Conservation (phyloP, 2,888 invertebrate species). For the Emesis furor region DNA sequence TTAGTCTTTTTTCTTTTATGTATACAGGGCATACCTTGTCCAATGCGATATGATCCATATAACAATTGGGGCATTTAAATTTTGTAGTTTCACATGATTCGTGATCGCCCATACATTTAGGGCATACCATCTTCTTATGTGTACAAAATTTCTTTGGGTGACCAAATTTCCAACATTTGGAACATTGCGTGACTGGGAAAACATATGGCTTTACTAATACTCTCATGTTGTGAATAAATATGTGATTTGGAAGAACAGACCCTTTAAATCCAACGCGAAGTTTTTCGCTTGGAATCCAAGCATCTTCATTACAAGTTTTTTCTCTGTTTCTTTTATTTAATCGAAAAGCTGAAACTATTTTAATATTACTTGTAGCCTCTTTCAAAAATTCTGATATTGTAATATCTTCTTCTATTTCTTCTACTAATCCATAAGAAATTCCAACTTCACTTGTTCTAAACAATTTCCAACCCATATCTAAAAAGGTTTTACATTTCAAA, state of each 20-base stretch:
- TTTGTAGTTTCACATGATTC: neutral
- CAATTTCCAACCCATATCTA: neutral
- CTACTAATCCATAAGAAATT: neutral
- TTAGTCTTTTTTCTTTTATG: neutral
- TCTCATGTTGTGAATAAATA: neutral
- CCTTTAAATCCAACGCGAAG: slow-evolving; percentile 21
- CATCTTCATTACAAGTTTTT: neutral
- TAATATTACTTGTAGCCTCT: neutral
- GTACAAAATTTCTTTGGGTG: neutral
- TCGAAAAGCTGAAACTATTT: neutral
- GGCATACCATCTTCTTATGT: neutral
- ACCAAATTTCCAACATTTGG: slow-evolving; percentile 17
- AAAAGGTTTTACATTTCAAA: neutral
- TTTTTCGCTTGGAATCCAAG: slow-evolving; percentile 8
- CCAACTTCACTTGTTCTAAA: neutral
- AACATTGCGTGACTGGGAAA: slow-evolving; percentile 14
- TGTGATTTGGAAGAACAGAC: neutral
- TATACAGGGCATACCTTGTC: neutral
- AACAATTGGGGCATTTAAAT: neutral
- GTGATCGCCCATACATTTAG: neutral
- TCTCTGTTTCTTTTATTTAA: neutral
- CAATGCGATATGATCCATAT: neutral
- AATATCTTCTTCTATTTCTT: neutral
- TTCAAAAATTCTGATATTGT: neutral
- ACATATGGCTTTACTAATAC: neutral